phyloP scores from a whole-genome alignment of 2,797 vertebrate genomes.

The Esox lucius region DNA sequence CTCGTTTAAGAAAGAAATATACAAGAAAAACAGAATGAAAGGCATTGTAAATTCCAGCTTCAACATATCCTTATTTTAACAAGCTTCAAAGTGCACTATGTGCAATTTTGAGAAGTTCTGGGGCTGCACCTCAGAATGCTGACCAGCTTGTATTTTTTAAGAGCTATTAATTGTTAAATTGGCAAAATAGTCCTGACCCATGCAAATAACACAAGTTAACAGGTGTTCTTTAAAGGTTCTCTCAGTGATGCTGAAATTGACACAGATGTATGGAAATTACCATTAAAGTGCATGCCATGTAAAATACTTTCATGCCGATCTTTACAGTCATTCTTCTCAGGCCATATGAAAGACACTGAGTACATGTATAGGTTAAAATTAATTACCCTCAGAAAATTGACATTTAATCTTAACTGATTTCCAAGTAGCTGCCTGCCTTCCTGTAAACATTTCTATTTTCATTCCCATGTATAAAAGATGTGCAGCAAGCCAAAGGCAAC shows the following conservation, averaged over 20 bases:
- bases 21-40: constrained; percentile 42
- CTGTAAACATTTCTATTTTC: neutral
- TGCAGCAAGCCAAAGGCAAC: constrained; percentile 3
- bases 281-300: neutral
- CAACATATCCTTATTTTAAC: constrained; percentile 22
- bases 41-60: constrained; percentile 23
- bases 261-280: constrained; percentile 25
- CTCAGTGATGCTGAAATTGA: constrained; percentile 21
- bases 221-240: constrained; percentile 17
- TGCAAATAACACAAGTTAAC: neutral
- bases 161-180: constrained; percentile 1
- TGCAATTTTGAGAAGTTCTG: constrained; percentile 26
- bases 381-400: neutral
- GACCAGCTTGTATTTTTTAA: constrained; percentile 24
- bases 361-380: neutral
- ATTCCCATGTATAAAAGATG: constrained; percentile 3
- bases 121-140: constrained; percentile 28
- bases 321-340: neutral
- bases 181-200: constrained; percentile 14
- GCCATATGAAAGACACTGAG: neutral
- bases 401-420: neutral
- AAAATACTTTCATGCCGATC: neutral
- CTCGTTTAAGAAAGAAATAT: constrained; percentile 16
- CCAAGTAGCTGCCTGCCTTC: neutral
- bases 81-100: constrained; percentile 26